Evolutionary conservation across 1,140 invertebrate species (phyloP), one percentile per base, ranked within the genome.

Genomic region (Apis dorsata): DNA sequence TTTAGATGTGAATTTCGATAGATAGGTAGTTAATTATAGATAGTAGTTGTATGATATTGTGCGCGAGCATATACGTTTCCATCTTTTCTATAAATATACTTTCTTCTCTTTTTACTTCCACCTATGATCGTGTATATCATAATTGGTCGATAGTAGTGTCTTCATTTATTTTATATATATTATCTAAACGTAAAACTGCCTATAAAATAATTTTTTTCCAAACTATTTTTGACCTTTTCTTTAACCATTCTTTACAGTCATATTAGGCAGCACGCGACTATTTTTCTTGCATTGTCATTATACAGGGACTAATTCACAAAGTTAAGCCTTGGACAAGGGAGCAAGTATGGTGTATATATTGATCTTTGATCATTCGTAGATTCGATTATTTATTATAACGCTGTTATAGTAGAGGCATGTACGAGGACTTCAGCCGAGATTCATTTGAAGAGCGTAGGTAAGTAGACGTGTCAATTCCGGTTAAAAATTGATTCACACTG

Each of bases 371-470:
- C 81, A 88, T 79, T 88, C 74, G 89, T 89, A 90, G 91, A 92
- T 91, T 92, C 91, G 90, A 93, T 93, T 92, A 93, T 92, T 93
- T 90, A 92, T 93, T 92, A 88, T 93, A 90, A 88, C 90, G 90
- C 87, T 93, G 92, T 94, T 94, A 88, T 93, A 94, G 93, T 93
- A 94, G 93, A 93, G 95, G 96, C 90, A 96, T 97, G 94, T 97
- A 97, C 94, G 97, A 97, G 95, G 97, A 97, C 94, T 97, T 97
- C 92, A 97, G 96, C 93, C 95, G 97, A 86, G 97, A 97, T 94
- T 96, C 96, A 65, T 97, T 97, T 94, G 97, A 97, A 94, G 97
- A 97, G 90, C 96, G 97, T 93, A 96, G 97, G 96, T 97, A 95
- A 94, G 95, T 95, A 91, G 89, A 91, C 82, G 79, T 83, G 77